phyloP scores from a whole-genome alignment of 2,113 vertebrate species.

The Leucoraja erinaceus region DNA sequence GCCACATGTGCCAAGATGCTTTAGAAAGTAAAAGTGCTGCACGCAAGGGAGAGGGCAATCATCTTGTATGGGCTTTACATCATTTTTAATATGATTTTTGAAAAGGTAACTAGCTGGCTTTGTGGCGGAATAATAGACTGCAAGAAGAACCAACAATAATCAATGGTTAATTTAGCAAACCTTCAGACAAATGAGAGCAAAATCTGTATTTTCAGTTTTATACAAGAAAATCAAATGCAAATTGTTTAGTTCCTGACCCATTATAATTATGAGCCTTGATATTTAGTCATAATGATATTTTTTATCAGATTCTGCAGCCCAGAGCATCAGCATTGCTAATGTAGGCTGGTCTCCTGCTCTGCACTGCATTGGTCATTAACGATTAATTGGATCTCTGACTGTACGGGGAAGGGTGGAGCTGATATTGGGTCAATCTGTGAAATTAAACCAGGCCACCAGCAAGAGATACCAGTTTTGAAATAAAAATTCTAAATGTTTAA shows the following conservation, averaged over 20 bases:
- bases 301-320: not conserved
- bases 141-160: conserved; percentile 7
- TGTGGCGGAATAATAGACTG: not conserved
- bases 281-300: not conserved
- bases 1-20: conserved; percentile 35
- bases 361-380: not conserved
- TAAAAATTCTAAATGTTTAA: not conserved
- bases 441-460: not conserved
- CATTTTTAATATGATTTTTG: conserved; percentile 35
- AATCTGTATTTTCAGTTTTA: not conserved
- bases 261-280: not conserved
- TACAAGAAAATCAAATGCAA: conserved; percentile 6
- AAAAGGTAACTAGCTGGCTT: conserved; percentile 33
- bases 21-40: conserved; percentile 34
- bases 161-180: conserved; percentile 28
- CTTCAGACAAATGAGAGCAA: not conserved
- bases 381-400: not conserved
- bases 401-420: not conserved
- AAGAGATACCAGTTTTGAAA: not conserved
- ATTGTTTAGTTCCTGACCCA: conserved; percentile 8
- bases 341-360: not conserved
- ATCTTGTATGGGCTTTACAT: conserved; percentile 21
- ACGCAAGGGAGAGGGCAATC: conserved; percentile 29
- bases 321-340: not conserved
- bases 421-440: not conserved